Conservation (phyloP, 53 echinoderm and acorn worm genomes). For the Pentamera pediparva region DNA sequence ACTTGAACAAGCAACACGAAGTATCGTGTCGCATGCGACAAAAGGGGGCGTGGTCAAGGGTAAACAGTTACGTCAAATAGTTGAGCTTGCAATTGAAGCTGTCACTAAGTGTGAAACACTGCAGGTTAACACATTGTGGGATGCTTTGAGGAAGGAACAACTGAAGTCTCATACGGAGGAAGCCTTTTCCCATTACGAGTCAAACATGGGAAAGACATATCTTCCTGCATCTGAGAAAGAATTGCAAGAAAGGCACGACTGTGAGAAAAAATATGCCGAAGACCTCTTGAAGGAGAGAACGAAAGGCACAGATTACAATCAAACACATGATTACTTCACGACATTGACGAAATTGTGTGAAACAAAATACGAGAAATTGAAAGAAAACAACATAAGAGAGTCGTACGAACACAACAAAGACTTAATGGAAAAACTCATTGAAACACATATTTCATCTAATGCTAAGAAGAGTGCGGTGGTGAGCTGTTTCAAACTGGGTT, state of each 20-base stretch:
- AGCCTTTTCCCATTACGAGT: neutral
- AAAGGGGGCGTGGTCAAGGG: neutral
- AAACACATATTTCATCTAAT: neutral
- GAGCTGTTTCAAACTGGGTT: neutral
- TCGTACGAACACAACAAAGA: neutral
- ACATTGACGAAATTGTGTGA: neutral
- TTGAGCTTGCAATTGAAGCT: neutral
- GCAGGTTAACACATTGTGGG: neutral
- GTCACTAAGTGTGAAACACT: neutral
- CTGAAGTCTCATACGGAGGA: neutral
- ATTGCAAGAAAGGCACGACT: neutral
- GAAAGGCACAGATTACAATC: neutral
- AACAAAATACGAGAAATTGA: neutral
- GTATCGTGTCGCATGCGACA: neutral
- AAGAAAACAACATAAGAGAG: neutral
- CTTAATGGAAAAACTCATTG: neutral
- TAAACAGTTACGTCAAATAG: neutral
- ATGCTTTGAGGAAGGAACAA: neutral
- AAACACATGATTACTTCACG: neutral
- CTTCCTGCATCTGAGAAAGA: neutral
- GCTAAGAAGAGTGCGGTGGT: neutral
- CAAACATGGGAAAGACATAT: neutral
- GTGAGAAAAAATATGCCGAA: neutral
- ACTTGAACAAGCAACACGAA: neutral
- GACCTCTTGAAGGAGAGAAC: neutral